Evolutionary conservation across 2,113 vertebrate genomes (phyloP).

Genomic region (Stigmatopora argus): DNA sequence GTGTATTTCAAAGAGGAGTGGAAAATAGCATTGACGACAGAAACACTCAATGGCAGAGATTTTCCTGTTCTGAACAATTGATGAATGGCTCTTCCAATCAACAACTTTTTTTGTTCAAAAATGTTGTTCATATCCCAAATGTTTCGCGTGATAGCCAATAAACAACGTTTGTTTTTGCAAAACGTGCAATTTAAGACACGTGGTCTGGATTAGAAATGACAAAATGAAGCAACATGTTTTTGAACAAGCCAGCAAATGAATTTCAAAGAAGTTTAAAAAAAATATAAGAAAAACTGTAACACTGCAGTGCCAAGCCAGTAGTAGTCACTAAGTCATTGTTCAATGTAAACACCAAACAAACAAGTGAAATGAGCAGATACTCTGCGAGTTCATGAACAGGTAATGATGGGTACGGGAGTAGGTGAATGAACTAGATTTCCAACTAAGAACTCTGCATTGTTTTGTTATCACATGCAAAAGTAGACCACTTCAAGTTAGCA

Average conservation of each 20-base stretch:
- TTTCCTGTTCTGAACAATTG: not conserved
- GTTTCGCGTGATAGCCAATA: not conserved
- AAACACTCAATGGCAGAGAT: not conserved
- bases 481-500: constrained; percentile 15
- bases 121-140: not conserved
- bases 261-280: no score
- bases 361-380: not conserved
- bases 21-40: not conserved
- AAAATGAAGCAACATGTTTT: no score
- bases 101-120: not conserved
- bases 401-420: not conserved
- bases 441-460: constrained; percentile 12
- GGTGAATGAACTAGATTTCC: constrained; percentile 2
- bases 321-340: not conserved
- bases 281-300: no score
- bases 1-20: not conserved
- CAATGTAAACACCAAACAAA: not conserved
- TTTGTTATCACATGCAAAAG: constrained; percentile 28
- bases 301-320: no score
- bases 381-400: constrained; percentile 8
- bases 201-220: no score
- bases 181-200: no score
- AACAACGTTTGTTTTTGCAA: no score
- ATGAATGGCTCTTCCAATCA: not conserved
- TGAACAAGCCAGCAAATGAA: no score